Conservation (phyloP, 2,888 invertebrate genomes). For the Asteroscopus sphinx region DNA sequence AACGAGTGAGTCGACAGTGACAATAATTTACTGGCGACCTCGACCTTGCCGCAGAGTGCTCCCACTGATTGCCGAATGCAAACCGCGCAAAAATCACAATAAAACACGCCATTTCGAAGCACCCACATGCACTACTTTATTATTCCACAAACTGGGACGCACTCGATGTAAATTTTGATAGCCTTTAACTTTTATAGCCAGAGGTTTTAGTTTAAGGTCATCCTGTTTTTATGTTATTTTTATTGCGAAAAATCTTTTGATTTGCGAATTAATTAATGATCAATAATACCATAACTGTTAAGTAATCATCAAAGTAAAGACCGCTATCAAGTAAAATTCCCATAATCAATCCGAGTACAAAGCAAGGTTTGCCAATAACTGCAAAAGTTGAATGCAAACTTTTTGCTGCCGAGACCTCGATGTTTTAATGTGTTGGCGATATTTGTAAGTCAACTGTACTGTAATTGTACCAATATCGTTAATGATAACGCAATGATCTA, state of each 20-base stretch:
- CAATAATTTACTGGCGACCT: conserved; percentile 79
- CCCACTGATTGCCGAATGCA: conserved; percentile 77
- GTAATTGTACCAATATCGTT: conserved; percentile 31
- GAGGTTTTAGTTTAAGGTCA: conserved; percentile 83
- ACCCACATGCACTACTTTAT: conserved; percentile 81
- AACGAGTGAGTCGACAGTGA: conserved; percentile 70
- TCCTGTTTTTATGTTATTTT: conserved; percentile 73
- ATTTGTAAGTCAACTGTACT: conserved; percentile 16
- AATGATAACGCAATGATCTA: conserved; percentile 47
- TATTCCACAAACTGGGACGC: conserved; percentile 82
- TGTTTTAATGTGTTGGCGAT: conserved; percentile 29
- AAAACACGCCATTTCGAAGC: conserved; percentile 71
- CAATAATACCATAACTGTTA: conserved; percentile 65
- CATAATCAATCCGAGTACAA: conserved; percentile 26
- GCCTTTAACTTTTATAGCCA: conserved; percentile 83
- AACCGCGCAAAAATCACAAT: conserved; percentile 72
- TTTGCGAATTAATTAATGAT: conserved; percentile 72
- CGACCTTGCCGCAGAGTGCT: conserved; percentile 82
- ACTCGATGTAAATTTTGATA: conserved; percentile 82
- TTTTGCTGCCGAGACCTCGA: conserved; percentile 33
- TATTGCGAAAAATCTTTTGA: conserved; percentile 69
- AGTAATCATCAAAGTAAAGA: conserved; percentile 46
- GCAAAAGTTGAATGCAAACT: conserved; percentile 32
- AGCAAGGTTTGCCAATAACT: conserved; percentile 28
- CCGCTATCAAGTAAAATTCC: conserved; percentile 28